These are phyloP conservation scores for Gobio occitaniae DNA, from an alignment of 2,797 vertebrate genomes.

Conservation along the genomic window DNA sequence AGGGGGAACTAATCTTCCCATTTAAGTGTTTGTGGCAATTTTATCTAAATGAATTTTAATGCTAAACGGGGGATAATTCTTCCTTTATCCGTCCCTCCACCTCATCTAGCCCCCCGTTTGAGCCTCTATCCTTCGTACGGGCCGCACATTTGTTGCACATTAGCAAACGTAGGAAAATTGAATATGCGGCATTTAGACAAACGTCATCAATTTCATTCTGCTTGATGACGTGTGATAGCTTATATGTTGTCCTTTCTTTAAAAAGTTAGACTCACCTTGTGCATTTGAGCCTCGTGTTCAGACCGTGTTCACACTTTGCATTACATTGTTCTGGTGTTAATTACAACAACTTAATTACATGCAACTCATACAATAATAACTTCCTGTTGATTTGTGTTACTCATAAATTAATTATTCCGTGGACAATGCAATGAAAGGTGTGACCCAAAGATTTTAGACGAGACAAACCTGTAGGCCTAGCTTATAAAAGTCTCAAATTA, in stretches of 20 bases:
- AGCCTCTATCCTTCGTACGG: conserved; percentile 58
- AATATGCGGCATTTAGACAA: conserved; percentile 8
- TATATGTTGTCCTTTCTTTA: not conserved
- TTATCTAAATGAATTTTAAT: conserved; percentile 94
- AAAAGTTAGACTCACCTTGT: conserved; percentile 13
- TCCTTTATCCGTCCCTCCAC: conserved; percentile 75
- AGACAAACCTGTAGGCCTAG: not conserved
- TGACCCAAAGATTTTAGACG: not conserved
- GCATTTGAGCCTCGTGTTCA: not conserved
- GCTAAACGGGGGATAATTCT: conserved; percentile 84
- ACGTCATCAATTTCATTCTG: not conserved
- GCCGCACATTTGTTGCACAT: conserved; percentile 73
- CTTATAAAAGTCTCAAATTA: not conserved
- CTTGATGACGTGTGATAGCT: not conserved
- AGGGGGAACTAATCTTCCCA: conserved; percentile 96
- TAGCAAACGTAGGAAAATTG: conserved; percentile 33
- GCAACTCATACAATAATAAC: not conserved
- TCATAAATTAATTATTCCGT: not conserved
- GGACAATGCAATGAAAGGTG: conserved; percentile 16
- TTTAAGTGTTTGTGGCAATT: conserved; percentile 96
- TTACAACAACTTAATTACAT: conserved; percentile 12
- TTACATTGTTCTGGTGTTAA: not conserved
- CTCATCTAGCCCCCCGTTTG: conserved; percentile 40
- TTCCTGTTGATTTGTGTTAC: not conserved
- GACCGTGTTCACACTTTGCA: not conserved